Percentiles rank a stretch among this genome's conserved stretches.
Evolutionary conservation across 2,797 vertebrate species (phyloP).

Genomic region (Scolopax bukidnonensis): DNA sequence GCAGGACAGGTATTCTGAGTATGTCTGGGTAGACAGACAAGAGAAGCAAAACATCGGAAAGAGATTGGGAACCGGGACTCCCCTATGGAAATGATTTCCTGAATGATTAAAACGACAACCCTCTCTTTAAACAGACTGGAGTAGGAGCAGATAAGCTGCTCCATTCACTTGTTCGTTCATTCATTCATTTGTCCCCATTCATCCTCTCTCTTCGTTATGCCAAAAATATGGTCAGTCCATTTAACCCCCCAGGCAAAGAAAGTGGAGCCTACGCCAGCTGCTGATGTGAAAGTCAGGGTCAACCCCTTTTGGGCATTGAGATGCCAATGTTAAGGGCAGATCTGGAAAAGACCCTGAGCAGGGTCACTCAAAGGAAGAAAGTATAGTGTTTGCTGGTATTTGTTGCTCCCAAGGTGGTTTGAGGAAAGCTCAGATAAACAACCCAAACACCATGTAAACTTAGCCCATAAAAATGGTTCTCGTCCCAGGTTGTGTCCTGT

Average conservation of each 20-base stretch:
- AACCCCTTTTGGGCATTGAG: background rate
- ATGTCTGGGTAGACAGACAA: background rate
- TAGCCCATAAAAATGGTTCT: background rate
- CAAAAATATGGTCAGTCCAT: conserved; percentile 13
- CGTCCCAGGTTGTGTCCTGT: background rate
- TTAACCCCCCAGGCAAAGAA: conserved; percentile 39
- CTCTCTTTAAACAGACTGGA: conserved; percentile 45
- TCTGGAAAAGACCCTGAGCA: background rate
- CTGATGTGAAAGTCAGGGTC: background rate
- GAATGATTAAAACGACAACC: conserved; percentile 21
- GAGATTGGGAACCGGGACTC: background rate
- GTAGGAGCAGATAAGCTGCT: conserved; percentile 58
- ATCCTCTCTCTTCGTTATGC: conserved; percentile 6
- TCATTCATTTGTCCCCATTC: conserved; percentile 68
- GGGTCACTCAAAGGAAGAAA: background rate
- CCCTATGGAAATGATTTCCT: conserved; percentile 34
- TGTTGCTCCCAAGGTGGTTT: background rate
- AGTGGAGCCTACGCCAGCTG: background rate
- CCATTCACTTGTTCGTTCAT: conserved; percentile 62
- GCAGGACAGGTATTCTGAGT: background rate
- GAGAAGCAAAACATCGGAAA: background rate
- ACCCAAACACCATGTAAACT: background rate
- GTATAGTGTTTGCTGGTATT: background rate
- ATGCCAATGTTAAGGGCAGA: background rate
- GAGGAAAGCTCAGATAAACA: background rate